Evolutionary conservation across 2,888 invertebrate genomes (phyloP).

Genomic region (Amphimallon solstitiale): DNA sequence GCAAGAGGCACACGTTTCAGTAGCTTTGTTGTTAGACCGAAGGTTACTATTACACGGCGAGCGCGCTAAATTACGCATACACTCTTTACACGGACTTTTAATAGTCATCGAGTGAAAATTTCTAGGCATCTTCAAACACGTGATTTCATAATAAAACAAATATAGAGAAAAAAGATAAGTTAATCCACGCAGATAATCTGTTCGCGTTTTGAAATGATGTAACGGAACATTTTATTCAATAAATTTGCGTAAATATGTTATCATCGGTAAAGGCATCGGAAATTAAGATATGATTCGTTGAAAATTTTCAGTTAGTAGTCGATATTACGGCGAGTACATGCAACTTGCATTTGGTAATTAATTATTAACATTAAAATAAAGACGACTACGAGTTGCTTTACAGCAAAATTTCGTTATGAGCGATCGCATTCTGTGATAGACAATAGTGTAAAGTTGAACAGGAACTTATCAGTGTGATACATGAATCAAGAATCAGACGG

Average conservation of each 20-base stretch:
- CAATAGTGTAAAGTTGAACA: constrained; percentile 24
- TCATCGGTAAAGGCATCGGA: not conserved
- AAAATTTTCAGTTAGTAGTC: constrained; percentile 2
- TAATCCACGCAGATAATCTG: constrained; percentile 9
- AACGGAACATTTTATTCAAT: constrained; percentile 4
- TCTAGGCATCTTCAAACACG: not conserved
- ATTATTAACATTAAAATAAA: not conserved
- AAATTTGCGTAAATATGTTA: constrained; percentile 9
- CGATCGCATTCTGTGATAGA: constrained; percentile 19
- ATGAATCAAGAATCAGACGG: constrained; percentile 42
- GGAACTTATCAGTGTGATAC: constrained; percentile 36
- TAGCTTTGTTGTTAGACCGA: constrained; percentile 8
- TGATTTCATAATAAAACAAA: constrained; percentile 1
- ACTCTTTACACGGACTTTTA: not conserved
- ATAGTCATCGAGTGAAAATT: too few relatives aligned
- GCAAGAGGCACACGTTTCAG: not conserved
- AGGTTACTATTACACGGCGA: not conserved
- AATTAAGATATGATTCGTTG: not conserved
- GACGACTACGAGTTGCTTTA: not conserved
- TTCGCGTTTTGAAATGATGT: constrained; percentile 15
- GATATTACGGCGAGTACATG: not conserved
- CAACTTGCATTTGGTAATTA: not conserved
- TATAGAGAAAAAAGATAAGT: constrained; percentile 7
- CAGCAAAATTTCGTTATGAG: not conserved
- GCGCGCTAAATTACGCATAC: constrained; percentile 5